Base-by-base conservation (phyloP, 2,797 vertebrate species). In the Sphaeramia orbicularis region DNA sequence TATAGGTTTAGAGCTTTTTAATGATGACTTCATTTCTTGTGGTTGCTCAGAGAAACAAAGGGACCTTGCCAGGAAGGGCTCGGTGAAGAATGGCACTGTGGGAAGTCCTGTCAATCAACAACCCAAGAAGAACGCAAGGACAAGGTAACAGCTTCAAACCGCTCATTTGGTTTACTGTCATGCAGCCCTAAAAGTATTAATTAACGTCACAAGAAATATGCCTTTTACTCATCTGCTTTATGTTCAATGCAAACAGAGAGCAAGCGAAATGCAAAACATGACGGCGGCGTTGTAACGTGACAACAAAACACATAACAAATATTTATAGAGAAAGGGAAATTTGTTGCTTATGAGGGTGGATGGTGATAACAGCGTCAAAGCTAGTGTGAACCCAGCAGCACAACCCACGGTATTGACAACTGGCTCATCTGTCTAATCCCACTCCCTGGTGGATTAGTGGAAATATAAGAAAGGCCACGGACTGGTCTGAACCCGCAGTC, bases 61-160 rank as follows among this genome's bases (percentile, higher is more conserved):
- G 86, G 98, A 99, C 76, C 93, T 98, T 74, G 96, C 96, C 87
- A 95, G 96, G 80, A 99, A 99, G 92, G 96, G 96, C 3, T 98
- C 97, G 0, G 93, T 96, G 90, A 99, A 99, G 92, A 99, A 97
- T 0, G 95, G 97, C 74, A 96, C 94, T 18, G 96, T 97, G 91
- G 96, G 96, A 74, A 99, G 98, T 86, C 97, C 97, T 0, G 97
- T 99, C 88, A 98, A 96, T 91, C 98, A 99, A 57, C 98, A 99
- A 74, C 98, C 98, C 76, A 99, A 99, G 94, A 99, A 99, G 93
- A 99, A 96, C 84, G 96, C 97, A 82, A 93, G 97, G 85, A 99
- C 98, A 93, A 96, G 98, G 98, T 99, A 93, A 90, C 24, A 1
- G 47, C 71, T 40, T 53, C 55, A 55, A 27, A 45, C 40, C 6